phyloP scores from a whole-genome alignment of 2,113 vertebrate genomes.

The Eurypyga helias region DNA sequence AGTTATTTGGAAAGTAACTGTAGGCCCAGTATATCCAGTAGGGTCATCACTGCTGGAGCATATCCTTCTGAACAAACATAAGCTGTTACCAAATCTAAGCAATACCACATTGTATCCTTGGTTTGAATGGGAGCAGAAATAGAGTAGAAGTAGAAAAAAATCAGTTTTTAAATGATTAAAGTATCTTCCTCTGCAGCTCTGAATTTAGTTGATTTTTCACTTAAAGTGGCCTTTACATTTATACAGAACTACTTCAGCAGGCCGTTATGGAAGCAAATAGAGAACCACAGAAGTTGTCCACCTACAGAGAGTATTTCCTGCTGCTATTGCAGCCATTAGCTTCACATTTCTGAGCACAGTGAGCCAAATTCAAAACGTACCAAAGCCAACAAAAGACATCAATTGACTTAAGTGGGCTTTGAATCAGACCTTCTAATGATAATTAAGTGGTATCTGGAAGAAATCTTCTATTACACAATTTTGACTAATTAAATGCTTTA shows the following conservation, averaged over 20 bases:
- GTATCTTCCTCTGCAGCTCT: background rate
- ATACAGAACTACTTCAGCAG: background rate
- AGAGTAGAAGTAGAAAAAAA: background rate
- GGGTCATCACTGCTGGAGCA: background rate
- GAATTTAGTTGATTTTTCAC: background rate
- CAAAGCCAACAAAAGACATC: conserved; percentile 20
- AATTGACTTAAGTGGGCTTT: conserved; percentile 23
- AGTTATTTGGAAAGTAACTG: background rate
- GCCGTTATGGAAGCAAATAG: background rate
- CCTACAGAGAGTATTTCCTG: background rate
- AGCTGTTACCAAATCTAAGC: background rate
- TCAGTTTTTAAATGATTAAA: background rate
- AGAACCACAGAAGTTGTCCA: background rate
- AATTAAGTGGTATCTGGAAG: conserved; percentile 30
- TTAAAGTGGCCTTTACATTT: background rate
- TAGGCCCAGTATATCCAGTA: background rate
- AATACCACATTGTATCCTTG: background rate
- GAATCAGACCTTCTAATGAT: conserved; percentile 45
- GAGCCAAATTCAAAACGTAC: background rate
- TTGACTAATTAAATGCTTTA: conserved; percentile 45
- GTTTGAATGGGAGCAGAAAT: background rate
- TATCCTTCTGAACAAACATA: background rate
- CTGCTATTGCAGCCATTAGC: background rate
- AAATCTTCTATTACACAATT: conserved; percentile 37
- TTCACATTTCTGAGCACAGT: background rate